phyloP scores from a whole-genome alignment of 2,888 invertebrate species.

The Drosophila borborema region DNA sequence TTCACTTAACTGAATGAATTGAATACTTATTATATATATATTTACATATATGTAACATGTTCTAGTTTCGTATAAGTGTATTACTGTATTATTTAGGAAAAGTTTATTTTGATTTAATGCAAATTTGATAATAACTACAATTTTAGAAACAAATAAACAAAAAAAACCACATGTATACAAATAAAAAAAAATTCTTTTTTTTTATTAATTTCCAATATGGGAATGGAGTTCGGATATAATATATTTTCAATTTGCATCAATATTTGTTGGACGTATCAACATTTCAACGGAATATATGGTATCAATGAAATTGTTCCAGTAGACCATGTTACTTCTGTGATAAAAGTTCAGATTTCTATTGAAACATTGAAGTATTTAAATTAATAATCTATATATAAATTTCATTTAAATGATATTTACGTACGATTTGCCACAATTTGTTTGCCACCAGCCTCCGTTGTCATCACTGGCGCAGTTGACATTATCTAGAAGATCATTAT shows the following conservation, averaged over 20 bases:
- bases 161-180: conserved; percentile 32
- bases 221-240: not conserved
- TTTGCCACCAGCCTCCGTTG: conserved; percentile 27
- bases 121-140: conserved; percentile 55
- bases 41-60: conserved; percentile 9
- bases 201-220: not conserved
- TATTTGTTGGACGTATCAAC: conserved; percentile 15
- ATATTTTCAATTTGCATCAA: not conserved
- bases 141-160: conserved; percentile 43
- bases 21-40: conserved; percentile 34
- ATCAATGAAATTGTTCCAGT: conserved; percentile 1
- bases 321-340: not conserved
- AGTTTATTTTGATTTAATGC: conserved; percentile 42
- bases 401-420: not conserved
- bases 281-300: not conserved
- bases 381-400: not conserved
- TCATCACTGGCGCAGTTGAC: conserved; percentile 23
- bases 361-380: not conserved
- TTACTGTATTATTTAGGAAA: conserved; percentile 42
- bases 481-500: conserved; percentile 1
- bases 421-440: conserved; percentile 21
- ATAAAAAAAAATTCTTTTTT: conserved; percentile 1
- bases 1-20: conserved; percentile 71
- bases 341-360: conserved; percentile 20
- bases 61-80: conserved; percentile 35